A percentile compares a stretch with the other conserved stretches of the same genome.
phyloP scores from a whole-genome alignment of 1,140 invertebrate species.

The Asobara japonica region DNA sequence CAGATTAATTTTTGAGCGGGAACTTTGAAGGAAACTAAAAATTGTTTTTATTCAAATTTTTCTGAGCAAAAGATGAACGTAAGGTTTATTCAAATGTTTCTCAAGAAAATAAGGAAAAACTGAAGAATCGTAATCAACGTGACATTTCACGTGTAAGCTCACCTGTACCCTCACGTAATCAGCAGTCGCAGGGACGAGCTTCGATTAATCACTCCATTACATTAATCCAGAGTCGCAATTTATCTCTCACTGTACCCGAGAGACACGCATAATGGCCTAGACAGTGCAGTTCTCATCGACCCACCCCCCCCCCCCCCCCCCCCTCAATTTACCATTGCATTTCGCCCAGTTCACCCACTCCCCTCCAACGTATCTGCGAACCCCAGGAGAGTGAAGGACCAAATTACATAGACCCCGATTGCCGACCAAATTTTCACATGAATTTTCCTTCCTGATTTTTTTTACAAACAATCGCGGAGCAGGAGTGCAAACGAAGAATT shows the following conservation, averaged over 20 bases:
- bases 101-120: not conserved
- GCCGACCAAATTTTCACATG: not conserved
- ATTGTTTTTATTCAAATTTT: too few relatives aligned
- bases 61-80: too few relatives aligned
- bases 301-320: not conserved
- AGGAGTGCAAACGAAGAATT: too few relatives aligned
- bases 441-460: too few relatives aligned
- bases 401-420: not conserved
- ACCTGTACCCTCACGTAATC: slow-evolving; percentile 39
- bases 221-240: slow-evolving; percentile 44
- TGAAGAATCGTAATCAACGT: not conserved
- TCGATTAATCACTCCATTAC: slow-evolving; percentile 49
- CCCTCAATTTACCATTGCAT: not conserved
- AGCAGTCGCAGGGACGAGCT: slow-evolving; percentile 41
- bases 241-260: slow-evolving; percentile 25
- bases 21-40: too few relatives aligned
- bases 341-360: not conserved
- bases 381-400: not conserved
- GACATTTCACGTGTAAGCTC: not conserved
- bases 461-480: too few relatives aligned
- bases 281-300: slow-evolving; percentile 24
- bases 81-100: not conserved
- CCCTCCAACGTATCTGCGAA: not conserved
- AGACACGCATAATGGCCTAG: slow-evolving; percentile 22
- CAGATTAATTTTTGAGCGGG: too few relatives aligned